A percentile compares a stretch with the other conserved stretches of the same genome.
phyloP scores from a whole-genome alignment of 2,888 invertebrate species.

The Eristalinus aeneus region DNA sequence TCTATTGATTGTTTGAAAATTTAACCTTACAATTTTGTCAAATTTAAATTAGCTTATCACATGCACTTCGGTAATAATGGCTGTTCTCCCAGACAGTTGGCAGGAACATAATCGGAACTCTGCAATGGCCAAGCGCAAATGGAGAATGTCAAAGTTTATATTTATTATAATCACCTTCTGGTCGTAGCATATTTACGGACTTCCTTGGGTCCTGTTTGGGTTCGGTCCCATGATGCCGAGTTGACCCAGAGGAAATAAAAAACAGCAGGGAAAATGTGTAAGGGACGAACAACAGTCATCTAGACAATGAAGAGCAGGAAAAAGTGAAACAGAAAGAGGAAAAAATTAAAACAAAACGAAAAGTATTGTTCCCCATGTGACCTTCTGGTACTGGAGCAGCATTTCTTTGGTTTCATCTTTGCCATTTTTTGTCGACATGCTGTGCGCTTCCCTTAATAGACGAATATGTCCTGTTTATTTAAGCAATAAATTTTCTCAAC shows the following conservation, averaged over 20 bases:
- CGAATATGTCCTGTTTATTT: slow-evolving; percentile 64
- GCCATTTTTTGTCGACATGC: background rate
- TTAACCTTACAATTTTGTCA: background rate
- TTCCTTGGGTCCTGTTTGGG: background rate
- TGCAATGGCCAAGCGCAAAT: slow-evolving; percentile 8
- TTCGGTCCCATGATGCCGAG: slow-evolving; percentile 7
- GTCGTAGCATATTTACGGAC: slow-evolving; percentile 37
- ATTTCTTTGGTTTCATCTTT: slow-evolving; percentile 42
- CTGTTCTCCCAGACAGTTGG: background rate
- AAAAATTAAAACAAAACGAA: slow-evolving; percentile 25
- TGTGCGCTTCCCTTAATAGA: slow-evolving; percentile 42
- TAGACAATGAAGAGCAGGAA: background rate
- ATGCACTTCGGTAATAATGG: background rate
- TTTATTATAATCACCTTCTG: slow-evolving; percentile 58
- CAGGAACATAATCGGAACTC: background rate
- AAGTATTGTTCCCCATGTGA: slow-evolving; percentile 43
- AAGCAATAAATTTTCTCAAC: slow-evolving; percentile 57
- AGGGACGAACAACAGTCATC: background rate
- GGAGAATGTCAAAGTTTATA: slow-evolving; percentile 50
- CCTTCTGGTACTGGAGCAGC: slow-evolving; percentile 36
- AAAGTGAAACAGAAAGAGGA: background rate
- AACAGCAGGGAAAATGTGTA: background rate
- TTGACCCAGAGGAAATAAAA: slow-evolving; percentile 32
- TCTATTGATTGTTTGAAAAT: background rate
- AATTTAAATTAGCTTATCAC: background rate